Percentiles rank a stretch among this genome's conserved stretches.
phyloP scores from a whole-genome alignment of 2,113 vertebrate species.

The Poeciliopsis prolifica region DNA sequence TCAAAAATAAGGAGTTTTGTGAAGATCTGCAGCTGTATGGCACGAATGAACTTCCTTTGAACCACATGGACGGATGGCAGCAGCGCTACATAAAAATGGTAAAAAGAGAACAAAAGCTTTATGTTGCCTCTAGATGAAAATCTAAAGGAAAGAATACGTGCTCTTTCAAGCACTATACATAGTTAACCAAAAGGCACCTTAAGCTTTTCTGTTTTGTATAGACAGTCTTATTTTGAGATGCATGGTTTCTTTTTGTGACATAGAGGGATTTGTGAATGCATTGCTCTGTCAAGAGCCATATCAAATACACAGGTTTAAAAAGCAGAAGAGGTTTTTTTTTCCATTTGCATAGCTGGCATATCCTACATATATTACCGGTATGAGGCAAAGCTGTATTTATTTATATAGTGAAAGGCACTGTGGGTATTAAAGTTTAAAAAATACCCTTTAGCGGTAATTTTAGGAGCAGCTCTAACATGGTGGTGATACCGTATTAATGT shows the following conservation, averaged over 20 bases:
- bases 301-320: conserved; percentile 17
- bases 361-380: conserved; percentile 24
- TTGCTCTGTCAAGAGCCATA: conserved; percentile 29
- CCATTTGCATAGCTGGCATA: conserved; percentile 21
- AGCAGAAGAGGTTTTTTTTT: conserved; percentile 6
- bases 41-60: background rate
- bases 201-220: conserved; percentile 13
- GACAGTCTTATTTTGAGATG: conserved; percentile 24
- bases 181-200: conserved; percentile 12
- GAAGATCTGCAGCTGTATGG: background rate
- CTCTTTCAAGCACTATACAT: background rate
- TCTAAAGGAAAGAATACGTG: background rate
- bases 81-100: background rate
- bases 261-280: conserved; percentile 16
- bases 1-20: background rate
- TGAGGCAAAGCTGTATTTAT: conserved; percentile 11
- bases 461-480: background rate
- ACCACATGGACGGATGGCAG: background rate
- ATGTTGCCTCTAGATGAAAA: background rate
- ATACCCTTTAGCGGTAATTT: conserved; percentile 4
- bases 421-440: conserved; percentile 8
- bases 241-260: conserved; percentile 20
- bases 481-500: conserved; percentile 5
- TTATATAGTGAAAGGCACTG: background rate
- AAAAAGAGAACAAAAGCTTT: background rate